A percentile compares a stretch with the other conserved stretches of the same genome.
Evolutionary conservation across 2,797 vertebrate genomes (phyloP).

Genomic region (Diplodus sargus): DNA sequence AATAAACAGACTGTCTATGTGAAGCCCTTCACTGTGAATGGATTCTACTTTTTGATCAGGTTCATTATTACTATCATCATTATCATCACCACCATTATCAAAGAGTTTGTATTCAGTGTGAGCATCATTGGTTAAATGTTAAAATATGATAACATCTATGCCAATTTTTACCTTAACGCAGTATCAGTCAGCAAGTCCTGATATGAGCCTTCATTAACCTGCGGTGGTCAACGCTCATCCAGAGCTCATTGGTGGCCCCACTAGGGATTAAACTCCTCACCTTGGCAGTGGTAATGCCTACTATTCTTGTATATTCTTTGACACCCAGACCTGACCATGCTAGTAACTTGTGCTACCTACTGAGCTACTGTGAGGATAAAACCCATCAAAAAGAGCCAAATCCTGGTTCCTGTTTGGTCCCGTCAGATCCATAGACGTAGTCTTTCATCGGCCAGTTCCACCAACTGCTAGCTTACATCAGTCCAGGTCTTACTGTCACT

Average conservation of each 20-base stretch:
- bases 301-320: neutral
- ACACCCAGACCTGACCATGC: slow-evolving; percentile 30
- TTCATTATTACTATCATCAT: neutral
- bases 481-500: slow-evolving; percentile 11
- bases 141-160: slow-evolving; percentile 15
- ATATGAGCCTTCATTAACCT: neutral
- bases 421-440: neutral
- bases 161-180: slow-evolving; percentile 4
- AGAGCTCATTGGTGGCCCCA: neutral
- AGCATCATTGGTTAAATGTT: neutral
- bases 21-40: slow-evolving; percentile 35
- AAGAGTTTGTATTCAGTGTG: neutral
- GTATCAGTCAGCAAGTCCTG: slow-evolving; percentile 31
- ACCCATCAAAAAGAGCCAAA: slow-evolving; percentile 3
- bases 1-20: slow-evolving; percentile 1
- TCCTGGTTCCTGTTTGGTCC: slow-evolving; percentile 16
- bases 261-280: slow-evolving; percentile 11
- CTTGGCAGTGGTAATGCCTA: slow-evolving; percentile 58
- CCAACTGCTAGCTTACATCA: slow-evolving; percentile 2
- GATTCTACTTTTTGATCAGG: slow-evolving; percentile 5
- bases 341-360: slow-evolving; percentile 26
- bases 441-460: slow-evolving; percentile 2
- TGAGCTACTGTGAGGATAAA: slow-evolving; percentile 33
- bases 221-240: neutral
- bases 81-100: neutral